Conservation (phyloP, 1,140 invertebrate species). For the Bombyx mori region DNA sequence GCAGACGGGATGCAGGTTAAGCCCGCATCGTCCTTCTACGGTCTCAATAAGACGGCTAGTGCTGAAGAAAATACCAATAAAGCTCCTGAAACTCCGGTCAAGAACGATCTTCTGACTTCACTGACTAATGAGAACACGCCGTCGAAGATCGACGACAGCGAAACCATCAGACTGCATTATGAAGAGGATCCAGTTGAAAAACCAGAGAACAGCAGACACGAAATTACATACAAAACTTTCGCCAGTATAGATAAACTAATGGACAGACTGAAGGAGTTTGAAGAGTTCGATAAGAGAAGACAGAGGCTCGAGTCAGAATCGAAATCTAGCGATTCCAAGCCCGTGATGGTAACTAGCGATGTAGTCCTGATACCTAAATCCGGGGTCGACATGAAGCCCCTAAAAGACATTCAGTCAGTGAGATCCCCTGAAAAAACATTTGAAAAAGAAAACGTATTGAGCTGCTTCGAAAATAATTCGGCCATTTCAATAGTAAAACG, state of each 20-base stretch:
- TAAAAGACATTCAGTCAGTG: constrained; percentile 61
- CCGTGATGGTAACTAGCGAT: constrained; percentile 65
- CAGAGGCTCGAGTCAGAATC: constrained; percentile 62
- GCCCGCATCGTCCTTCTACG: constrained; percentile 47
- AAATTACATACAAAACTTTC: constrained; percentile 50
- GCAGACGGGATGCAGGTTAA: constrained; percentile 38
- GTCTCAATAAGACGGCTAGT: constrained; percentile 39
- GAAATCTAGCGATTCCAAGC: constrained; percentile 43
- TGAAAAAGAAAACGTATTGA: constrained; percentile 65
- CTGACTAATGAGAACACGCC: constrained; percentile 56
- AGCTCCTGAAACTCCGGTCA: constrained; percentile 49
- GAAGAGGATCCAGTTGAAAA: constrained; percentile 56
- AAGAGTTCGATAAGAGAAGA: constrained; percentile 66
- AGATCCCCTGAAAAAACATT: constrained; percentile 57
- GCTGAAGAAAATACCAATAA: constrained; percentile 44
- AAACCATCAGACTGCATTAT: constrained; percentile 60
- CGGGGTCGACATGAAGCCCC: constrained; percentile 55
- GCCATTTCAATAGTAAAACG: constrained; percentile 67
- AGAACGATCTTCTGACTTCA: constrained; percentile 52
- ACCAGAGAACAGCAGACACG: constrained; percentile 43
- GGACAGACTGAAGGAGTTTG: constrained; percentile 66
- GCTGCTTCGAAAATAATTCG: constrained; percentile 68
- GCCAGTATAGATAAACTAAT: constrained; percentile 66
- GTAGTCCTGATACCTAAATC: constrained; percentile 66
- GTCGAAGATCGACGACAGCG: constrained; percentile 57